Evolutionary conservation across 2,888 invertebrate genomes (phyloP), one percentile per base, ranked within the genome.

Genomic region (Euplexia lucipara): DNA sequence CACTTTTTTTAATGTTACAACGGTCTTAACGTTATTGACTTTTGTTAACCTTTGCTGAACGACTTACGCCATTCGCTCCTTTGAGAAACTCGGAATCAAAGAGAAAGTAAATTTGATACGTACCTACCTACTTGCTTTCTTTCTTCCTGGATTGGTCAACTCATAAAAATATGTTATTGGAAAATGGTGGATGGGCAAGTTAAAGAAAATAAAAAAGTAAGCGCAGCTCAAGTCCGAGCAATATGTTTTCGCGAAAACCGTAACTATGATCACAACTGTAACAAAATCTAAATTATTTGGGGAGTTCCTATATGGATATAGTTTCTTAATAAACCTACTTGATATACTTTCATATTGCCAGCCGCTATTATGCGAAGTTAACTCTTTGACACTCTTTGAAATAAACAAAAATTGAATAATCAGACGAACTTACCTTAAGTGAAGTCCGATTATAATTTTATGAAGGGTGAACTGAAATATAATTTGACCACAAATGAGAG

Each of bases 1-100:
- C 22, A 47, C 20, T 35, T 77, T 62, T n/a, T 77, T 63, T 56
- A 54, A 77, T 77, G 41, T 72, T 63, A 26, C 42, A 63, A 62
- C 26, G 49, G 45, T 47, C 49, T 52, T 56, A 42, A 48, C 37
- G 44, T 69, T 57, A 75, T 75, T 75, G 44, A 26, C 41, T 75
- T 73, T 66, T 66, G 47, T 67, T 75, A 74, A 51, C 75, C 45
- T 52, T 49, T 49, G 37, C 42, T 39, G 48, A 68, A 51, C 32
- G 61, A 47, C 41, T 51, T 32, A 37, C 35, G 41, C 34, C 7
- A 58, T 49, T 45, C 34, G 30, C 32, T 48, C 8, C 22, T 75
- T 58, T 41, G 35, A 68, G 34, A 58, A 59, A 37, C 35, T 51
- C 30, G 22, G 22, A 58, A 70, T 70, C 45, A 59, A 70, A 70